Base-by-base conservation (phyloP, 2,113 vertebrate genomes). In the Corythoichthys haematopterus region DNA sequence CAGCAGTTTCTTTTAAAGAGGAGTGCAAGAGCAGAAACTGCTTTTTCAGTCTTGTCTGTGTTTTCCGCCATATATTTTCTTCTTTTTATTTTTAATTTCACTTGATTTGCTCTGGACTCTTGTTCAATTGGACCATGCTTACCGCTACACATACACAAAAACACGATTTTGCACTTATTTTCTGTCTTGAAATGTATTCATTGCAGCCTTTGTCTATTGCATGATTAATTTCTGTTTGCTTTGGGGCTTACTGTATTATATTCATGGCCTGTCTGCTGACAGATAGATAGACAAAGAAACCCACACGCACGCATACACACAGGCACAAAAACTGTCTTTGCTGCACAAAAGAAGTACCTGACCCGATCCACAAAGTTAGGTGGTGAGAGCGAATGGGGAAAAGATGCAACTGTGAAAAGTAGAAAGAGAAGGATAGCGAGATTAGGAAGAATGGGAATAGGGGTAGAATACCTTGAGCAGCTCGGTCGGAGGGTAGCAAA, bases 401-500 rank as follows among this genome's bases (percentile, higher is more conserved):
- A 8, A 7, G 40, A 46, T 46, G 50, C 58, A 48, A 70, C 64
- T 13, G 11, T 37, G 62, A 91, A 83, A 87, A 85, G 89, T 10
- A 62, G n/a, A 68, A 46, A 65, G 64, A 64, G 13, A 55, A 87
- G 90, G 90, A 93, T 91, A 90, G 90, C 91, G 89, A 85, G 77
- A 84, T 89, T 84, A 88, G 88, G 86, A 90, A 85, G 76, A 85
- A 88, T 79, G 90, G 90, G 91, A 91, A 90, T 87, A 77, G 87
- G 88, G 92, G 94, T 93, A 94, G 94, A 94, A 92, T 79, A 90
- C 93, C 92, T 91, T 90, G 87, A 92, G 93, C 91, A 33, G 35
- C 64, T 37, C 12, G 47, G 64, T 36, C 14, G 35, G 33, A 36
- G 28, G 33, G 50, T 14, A 11, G 46, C 40, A 33, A 46, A 62